These are phyloP conservation scores for Coregonus sp. DNA, from an alignment of 2,797 vertebrate species.

Conservation along the genomic window DNA sequence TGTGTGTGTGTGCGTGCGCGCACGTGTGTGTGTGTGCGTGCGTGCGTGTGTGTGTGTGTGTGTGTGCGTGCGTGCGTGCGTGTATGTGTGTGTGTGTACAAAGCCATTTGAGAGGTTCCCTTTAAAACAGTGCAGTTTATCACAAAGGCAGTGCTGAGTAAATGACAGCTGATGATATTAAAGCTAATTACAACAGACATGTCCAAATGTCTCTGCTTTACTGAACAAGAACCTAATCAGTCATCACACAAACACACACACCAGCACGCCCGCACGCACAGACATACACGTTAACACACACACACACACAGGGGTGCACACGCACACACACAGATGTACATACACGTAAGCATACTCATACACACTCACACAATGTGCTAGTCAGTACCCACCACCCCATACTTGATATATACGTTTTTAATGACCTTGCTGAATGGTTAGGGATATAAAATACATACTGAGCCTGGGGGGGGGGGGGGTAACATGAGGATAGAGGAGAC, in stretches of 20 bases:
- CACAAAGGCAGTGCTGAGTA: conserved; percentile 27
- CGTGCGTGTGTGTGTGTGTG: neutral
- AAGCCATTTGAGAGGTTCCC: no score
- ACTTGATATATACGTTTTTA: conserved; percentile 21
- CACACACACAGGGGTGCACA: neutral
- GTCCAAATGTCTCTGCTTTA: conserved; percentile 37
- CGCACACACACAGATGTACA: neutral
- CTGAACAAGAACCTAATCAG: conserved; percentile 34
- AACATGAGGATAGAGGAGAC: conserved; percentile 6
- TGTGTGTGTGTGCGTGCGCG: neutral
- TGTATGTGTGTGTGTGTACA: neutral
- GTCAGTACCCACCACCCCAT: no score
- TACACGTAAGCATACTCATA: neutral
- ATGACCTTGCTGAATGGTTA: conserved; percentile 17
- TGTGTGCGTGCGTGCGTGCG: neutral
- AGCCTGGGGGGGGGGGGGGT: neutral
- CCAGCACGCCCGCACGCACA: neutral
- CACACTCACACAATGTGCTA: neutral
- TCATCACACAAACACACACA: conserved; percentile 21
- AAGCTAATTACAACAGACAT: conserved; percentile 40
- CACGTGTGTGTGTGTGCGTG: neutral
- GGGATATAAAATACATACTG: neutral
- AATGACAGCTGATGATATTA: conserved; percentile 43
- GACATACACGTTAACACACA: neutral
- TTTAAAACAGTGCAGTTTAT: conserved; percentile 20